phyloP scores from a whole-genome alignment of 92 coral and sea anemone species.

The Zoanthus gigantus region DNA sequence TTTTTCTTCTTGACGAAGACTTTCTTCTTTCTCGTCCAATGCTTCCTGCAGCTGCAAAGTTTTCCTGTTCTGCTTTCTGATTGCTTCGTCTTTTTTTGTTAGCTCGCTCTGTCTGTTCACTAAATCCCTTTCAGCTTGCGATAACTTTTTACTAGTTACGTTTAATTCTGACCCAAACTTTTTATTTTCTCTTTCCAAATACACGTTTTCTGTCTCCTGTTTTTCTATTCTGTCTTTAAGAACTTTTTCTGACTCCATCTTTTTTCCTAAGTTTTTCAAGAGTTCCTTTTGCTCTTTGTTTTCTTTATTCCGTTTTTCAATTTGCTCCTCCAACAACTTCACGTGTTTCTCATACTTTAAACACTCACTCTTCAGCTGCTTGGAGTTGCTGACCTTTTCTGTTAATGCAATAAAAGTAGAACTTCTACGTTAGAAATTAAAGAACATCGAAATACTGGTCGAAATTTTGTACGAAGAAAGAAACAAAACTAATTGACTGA shows the following conservation, averaged over 20 bases:
- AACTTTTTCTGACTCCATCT: conserved; percentile 54
- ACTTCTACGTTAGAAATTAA: background rate
- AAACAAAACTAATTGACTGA: background rate
- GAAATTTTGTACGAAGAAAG: background rate
- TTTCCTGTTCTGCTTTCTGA: conserved; percentile 66
- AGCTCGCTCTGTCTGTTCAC: conserved; percentile 58
- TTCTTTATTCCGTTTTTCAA: conserved; percentile 12
- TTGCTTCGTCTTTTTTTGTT: conserved; percentile 59
- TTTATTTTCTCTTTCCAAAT: conserved; percentile 64
- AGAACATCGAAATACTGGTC: background rate
- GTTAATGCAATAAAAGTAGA: conserved; percentile 34
- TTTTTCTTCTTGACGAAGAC: conserved; percentile 69
- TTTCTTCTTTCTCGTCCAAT: conserved; percentile 70
- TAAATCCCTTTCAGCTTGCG: conserved; percentile 63
- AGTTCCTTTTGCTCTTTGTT: conserved; percentile 42
- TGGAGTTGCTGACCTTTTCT: background rate
- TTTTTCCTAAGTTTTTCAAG: conserved; percentile 38
- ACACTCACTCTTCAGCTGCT: conserved; percentile 2
- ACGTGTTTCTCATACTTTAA: background rate
- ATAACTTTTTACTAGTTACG: conserved; percentile 50
- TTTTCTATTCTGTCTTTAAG: conserved; percentile 63
- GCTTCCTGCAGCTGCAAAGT: conserved; percentile 64
- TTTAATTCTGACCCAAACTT: conserved; percentile 67
- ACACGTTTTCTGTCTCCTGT: conserved; percentile 58
- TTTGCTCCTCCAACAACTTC: background rate